Percentiles rank a stretch among this genome's conserved stretches.
Evolutionary conservation across 2,888 invertebrate species (phyloP).

Genomic region (Melanostoma mellinum): DNA sequence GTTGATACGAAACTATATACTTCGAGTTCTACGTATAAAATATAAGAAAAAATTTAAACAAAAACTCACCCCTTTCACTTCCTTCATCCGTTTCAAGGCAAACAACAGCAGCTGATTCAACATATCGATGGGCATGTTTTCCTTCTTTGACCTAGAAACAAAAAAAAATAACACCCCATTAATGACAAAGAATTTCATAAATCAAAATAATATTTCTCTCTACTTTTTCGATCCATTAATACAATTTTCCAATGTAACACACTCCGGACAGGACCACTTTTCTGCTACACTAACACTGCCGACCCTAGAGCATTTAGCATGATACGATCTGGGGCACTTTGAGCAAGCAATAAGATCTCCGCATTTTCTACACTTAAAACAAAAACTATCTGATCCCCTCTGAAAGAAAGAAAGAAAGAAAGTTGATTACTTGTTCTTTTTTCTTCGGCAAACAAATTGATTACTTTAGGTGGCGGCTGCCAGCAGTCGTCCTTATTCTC

Average conservation of each 20-base stretch:
- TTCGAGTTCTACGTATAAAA: too few species aligned
- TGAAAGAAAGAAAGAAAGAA: slow-evolving; percentile 75
- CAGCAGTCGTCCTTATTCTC: slow-evolving; percentile 75
- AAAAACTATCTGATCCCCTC: slow-evolving; percentile 88
- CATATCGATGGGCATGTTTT: slow-evolving; percentile 83
- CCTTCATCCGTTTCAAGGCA: slow-evolving; percentile 91
- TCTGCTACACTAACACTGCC: slow-evolving; percentile 80
- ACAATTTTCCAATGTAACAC: slow-evolving; percentile 85
- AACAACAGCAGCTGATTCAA: slow-evolving; percentile 90
- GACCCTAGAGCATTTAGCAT: slow-evolving; percentile 88
- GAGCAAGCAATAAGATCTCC: slow-evolving; percentile 86
- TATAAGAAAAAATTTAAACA: too few species aligned
- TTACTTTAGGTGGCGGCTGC: slow-evolving; percentile 78
- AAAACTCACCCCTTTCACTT: slow-evolving; percentile 88
- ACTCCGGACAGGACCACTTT: slow-evolving; percentile 94
- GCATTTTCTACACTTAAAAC: slow-evolving; percentile 95
- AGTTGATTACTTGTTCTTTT: neutral
- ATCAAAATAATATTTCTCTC: slow-evolving; percentile 26
- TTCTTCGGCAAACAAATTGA: neutral
- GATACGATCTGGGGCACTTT: slow-evolving; percentile 93
- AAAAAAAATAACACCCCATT: slow-evolving; percentile 20
- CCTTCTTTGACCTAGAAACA: slow-evolving; percentile 77
- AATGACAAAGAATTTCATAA: neutral
- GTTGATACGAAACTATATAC: too few species aligned
- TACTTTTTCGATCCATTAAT: slow-evolving; percentile 78